These are phyloP conservation scores for Lasioglossum albipes DNA, from an alignment of 1,140 invertebrate species.

Conservation along the genomic window DNA sequence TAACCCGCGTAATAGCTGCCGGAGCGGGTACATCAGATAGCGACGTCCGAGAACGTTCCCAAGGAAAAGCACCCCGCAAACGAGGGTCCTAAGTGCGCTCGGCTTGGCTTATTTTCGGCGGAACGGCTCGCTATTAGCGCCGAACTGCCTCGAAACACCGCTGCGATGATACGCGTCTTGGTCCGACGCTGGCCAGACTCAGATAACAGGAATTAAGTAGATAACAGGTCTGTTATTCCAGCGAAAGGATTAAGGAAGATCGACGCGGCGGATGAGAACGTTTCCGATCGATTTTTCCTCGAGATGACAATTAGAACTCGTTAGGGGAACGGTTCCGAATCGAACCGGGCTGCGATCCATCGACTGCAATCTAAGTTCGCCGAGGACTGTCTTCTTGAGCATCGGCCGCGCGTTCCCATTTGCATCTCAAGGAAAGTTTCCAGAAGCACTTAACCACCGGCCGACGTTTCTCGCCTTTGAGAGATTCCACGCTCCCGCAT, in stretches of 20 bases:
- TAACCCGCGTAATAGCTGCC: neutral
- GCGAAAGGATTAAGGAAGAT: neutral
- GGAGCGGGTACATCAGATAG: neutral
- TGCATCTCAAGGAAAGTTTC: constrained; percentile 62
- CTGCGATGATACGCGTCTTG: neutral
- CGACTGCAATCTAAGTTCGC: constrained; percentile 59
- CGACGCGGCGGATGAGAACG: neutral
- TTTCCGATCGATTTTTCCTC: constrained; percentile 28
- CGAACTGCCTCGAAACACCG: constrained; percentile 15
- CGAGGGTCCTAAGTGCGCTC: neutral
- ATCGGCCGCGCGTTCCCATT: constrained; percentile 46
- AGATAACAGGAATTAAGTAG: constrained; percentile 40
- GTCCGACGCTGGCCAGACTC: neutral
- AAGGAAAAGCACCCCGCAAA: constrained; percentile 1
- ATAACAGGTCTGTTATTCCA: constrained; percentile 23
- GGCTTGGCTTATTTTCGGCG: constrained; percentile 21
- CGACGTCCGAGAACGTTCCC: neutral
- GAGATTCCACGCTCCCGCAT: constrained; percentile 38
- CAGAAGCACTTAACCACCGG: constrained; percentile 55
- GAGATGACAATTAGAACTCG: constrained; percentile 56
- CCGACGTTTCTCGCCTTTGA: constrained; percentile 42
- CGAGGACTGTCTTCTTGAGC: constrained; percentile 49
- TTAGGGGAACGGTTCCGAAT: constrained; percentile 57
- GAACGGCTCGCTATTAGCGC: constrained; percentile 26
- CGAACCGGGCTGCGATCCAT: constrained; percentile 18